A percentile compares a stretch with the other conserved stretches of the same genome.
Conservation (phyloP, 2,797 vertebrate species). For the Rhinoraja longicauda region DNA sequence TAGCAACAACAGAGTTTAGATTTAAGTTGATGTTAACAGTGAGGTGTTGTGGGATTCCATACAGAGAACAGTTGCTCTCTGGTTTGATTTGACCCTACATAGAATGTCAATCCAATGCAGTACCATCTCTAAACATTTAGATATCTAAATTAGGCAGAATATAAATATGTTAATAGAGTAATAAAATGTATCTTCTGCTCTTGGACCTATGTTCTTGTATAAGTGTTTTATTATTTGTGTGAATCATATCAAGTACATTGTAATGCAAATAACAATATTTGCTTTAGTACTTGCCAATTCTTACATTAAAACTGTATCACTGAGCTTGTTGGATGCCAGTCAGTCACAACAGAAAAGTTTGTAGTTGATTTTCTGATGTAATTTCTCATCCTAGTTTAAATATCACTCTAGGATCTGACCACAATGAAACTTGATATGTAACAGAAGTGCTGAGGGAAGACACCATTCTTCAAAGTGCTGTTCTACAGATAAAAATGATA, state of each 20-base stretch:
- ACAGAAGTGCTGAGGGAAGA: neutral
- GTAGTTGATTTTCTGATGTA: neutral
- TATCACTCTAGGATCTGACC: neutral
- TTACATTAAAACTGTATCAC: neutral
- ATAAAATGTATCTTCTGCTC: neutral
- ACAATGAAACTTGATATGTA: neutral
- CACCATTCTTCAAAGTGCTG: neutral
- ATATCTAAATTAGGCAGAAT: neutral
- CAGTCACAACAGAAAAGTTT: neutral
- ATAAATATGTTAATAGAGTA: neutral
- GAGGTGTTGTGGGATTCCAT: neutral
- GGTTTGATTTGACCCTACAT: neutral
- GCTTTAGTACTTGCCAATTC: too few relatives aligned
- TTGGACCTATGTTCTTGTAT: too few relatives aligned
- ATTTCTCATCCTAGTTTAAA: neutral
- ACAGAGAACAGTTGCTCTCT: neutral
- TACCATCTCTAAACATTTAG: neutral
- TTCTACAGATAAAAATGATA: neutral
- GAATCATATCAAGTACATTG: too few relatives aligned
- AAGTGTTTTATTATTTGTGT: neutral
- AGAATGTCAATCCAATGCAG: neutral
- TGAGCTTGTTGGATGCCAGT: neutral
- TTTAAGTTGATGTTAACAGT: neutral
- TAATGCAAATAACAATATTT: neutral
- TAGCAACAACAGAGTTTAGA: neutral